Percentiles rank a stretch among this genome's conserved stretches.
phyloP scores from a whole-genome alignment of 2,113 vertebrate species.

The Otis tarda region DNA sequence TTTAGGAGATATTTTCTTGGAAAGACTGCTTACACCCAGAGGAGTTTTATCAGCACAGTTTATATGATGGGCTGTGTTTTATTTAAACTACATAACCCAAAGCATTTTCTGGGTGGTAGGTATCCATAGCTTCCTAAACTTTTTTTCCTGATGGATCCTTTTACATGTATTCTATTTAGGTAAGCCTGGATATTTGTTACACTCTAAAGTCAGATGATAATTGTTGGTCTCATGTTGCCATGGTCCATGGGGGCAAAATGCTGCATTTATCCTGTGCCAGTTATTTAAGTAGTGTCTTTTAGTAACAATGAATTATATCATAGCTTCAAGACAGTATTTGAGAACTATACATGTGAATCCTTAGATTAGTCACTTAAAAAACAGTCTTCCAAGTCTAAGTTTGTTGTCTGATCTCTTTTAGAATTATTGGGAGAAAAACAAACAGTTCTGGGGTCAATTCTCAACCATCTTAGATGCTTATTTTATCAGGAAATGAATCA shows the following conservation, averaged over 20 bases:
- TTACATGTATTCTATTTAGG: neutral
- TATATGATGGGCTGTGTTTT: neutral
- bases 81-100: neutral
- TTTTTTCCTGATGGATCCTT: neutral
- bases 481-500: slow-evolving; percentile 33
- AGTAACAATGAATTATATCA: neutral
- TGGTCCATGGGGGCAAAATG: neutral
- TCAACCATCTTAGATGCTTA: neutral
- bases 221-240: neutral
- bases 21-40: neutral
- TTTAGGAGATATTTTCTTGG: neutral
- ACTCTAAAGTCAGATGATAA: neutral
- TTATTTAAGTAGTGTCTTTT: neutral
- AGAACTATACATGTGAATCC: neutral
- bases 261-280: neutral
- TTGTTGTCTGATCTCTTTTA: neutral
- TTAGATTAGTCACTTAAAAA: neutral
- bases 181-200: neutral
- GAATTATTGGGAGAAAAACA: neutral
- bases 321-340: neutral
- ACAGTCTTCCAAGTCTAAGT: neutral
- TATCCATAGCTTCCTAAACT: neutral
- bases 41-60: neutral
- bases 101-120: neutral
- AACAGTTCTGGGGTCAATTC: neutral